These are phyloP conservation scores for Zaprionus lineosus DNA, from an alignment of 2,888 invertebrate genomes.

Conservation along the genomic window DNA sequence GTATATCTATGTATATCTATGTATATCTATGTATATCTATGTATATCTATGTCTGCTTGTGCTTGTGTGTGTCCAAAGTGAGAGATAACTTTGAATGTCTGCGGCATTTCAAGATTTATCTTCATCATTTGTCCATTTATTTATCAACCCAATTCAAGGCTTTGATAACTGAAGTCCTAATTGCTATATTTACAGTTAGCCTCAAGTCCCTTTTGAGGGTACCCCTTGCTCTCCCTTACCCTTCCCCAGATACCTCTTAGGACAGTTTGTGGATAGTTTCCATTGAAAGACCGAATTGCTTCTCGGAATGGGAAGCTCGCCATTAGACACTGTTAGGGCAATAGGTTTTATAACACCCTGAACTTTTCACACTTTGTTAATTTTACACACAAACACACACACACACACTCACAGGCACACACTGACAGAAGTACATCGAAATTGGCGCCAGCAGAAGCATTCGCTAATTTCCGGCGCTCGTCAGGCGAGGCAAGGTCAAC, in stretches of 20 bases:
- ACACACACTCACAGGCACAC: not conserved
- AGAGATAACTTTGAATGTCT: too few species aligned
- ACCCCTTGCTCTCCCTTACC: too few species aligned
- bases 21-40: not conserved
- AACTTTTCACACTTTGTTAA: conserved; percentile 72
- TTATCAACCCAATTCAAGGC: too few species aligned
- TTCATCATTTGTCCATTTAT: too few species aligned
- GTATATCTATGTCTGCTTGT: not conserved
- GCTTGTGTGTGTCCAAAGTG: conserved; percentile 7
- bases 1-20: too few species aligned
- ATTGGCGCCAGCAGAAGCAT: conserved; percentile 48
- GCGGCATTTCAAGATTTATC: too few species aligned
- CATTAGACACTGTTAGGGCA: too few species aligned
- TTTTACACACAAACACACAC: conserved; percentile 42
- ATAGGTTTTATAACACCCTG: conserved; percentile 31
- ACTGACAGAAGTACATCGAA: conserved; percentile 11
- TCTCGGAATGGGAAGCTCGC: conserved; percentile 7
- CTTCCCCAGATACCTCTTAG: too few species aligned
- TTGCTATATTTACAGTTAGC: too few species aligned
- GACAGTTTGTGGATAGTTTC: too few species aligned
- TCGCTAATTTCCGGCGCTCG: conserved; percentile 72
- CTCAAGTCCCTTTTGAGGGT: too few species aligned
- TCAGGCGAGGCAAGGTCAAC: conserved; percentile 64
- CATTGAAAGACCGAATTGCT: conserved; percentile 1
- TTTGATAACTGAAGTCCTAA: too few species aligned